These are phyloP conservation scores for Mesaphorura yosii DNA, from an alignment of 1,140 invertebrate genomes.

Conservation along the genomic window DNA sequence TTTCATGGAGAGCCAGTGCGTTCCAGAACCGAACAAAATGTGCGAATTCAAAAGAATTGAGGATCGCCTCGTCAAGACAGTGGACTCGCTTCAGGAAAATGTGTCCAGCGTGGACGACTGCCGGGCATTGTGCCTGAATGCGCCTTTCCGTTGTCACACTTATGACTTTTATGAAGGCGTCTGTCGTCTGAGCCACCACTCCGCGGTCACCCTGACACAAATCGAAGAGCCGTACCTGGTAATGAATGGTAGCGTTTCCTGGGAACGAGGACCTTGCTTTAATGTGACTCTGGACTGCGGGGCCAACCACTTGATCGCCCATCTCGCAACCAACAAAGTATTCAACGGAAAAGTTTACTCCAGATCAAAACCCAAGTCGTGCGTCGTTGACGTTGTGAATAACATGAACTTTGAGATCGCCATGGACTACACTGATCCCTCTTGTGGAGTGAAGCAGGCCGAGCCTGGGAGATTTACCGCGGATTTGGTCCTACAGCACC, in stretches of 20 bases:
- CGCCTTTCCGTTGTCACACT: slow-evolving; percentile 41
- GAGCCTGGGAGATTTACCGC: slow-evolving; percentile 37
- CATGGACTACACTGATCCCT: slow-evolving; percentile 39
- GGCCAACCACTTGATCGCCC: slow-evolving; percentile 42
- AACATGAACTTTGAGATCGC: slow-evolving; percentile 37
- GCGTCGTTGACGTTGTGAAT: slow-evolving; percentile 39
- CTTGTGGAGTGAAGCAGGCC: slow-evolving; percentile 39
- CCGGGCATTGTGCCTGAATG: slow-evolving; percentile 39
- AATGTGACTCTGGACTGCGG: slow-evolving; percentile 42
- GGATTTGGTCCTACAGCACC: slow-evolving; percentile 34
- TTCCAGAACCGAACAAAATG: slow-evolving; percentile 40
- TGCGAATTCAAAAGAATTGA: slow-evolving; percentile 42
- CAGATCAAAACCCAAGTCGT: slow-evolving; percentile 41
- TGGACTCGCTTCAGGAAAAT: slow-evolving; percentile 41
- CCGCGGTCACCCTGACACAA: slow-evolving; percentile 39
- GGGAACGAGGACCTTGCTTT: slow-evolving; percentile 44
- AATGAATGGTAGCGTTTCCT: slow-evolving; percentile 39
- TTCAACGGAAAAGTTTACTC: slow-evolving; percentile 46
- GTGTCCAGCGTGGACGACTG: slow-evolving; percentile 40
- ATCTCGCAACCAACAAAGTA: slow-evolving; percentile 41
- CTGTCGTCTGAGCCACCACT: slow-evolving; percentile 44
- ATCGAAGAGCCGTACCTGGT: slow-evolving; percentile 41
- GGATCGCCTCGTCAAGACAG: slow-evolving; percentile 42
- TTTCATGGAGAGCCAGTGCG: slow-evolving; percentile 43
- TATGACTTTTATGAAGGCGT: slow-evolving; percentile 44